phyloP scores from a whole-genome alignment of 2,797 vertebrate genomes.

The Sylvia borin region DNA sequence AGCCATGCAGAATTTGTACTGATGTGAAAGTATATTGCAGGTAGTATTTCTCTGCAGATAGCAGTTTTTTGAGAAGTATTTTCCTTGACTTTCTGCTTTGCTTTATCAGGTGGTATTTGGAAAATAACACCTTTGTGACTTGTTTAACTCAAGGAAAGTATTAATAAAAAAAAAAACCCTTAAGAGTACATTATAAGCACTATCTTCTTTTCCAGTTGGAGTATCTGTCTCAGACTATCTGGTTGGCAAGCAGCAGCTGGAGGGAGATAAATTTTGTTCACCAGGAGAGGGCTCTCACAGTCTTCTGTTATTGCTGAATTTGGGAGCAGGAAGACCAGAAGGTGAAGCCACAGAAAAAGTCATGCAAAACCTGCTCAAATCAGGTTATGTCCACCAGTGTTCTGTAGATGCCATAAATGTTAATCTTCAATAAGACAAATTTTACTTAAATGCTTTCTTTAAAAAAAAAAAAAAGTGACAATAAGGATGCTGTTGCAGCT shows the following conservation, averaged over 20 bases:
- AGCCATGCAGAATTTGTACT: neutral
- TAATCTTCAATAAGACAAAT: neutral
- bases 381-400: neutral
- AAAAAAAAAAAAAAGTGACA: neutral
- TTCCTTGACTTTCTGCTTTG: neutral
- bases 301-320: neutral
- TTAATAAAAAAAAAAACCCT: neutral
- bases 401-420: neutral
- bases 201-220: neutral
- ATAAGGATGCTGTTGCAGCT: neutral
- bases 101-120: neutral
- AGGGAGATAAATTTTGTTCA: neutral
- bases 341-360: neutral
- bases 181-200: neutral
- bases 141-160: neutral
- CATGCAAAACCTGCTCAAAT: neutral
- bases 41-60: neutral
- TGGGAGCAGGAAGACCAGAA: neutral
- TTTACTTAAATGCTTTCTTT: neutral
- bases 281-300: conserved; percentile 53
- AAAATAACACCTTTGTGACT: neutral
- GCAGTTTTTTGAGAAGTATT: neutral
- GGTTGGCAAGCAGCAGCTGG: neutral
- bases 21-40: neutral
- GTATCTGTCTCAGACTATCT: neutral